phyloP scores from a whole-genome alignment of 2,797 vertebrate genomes.

The Pangasius sanitwongsei region DNA sequence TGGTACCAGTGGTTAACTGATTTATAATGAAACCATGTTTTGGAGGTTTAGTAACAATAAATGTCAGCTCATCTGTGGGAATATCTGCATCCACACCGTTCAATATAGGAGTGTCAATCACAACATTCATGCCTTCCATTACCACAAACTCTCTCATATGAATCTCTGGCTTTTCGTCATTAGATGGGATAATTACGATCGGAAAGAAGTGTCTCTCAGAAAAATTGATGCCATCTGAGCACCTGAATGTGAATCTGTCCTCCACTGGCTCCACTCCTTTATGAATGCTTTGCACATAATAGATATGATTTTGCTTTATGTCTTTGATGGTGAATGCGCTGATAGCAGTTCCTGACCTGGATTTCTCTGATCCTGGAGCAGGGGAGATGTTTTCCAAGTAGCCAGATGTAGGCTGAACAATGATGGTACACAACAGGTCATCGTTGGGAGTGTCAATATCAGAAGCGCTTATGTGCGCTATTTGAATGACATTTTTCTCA shows the following conservation, averaged over 20 bases:
- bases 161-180: conserved; percentile 93
- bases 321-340: conserved; percentile 96
- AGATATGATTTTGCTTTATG: conserved; percentile 86
- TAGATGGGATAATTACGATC: conserved; percentile 84
- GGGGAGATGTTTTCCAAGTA: conserved; percentile 96
- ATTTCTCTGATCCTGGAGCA: conserved; percentile 94
- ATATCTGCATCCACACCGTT: conserved; percentile 88
- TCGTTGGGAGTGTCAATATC: conserved; percentile 87
- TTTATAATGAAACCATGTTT: conserved; percentile 88
- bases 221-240: conserved; percentile 95
- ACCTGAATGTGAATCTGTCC: conserved; percentile 91
- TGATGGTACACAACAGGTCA: conserved; percentile 91
- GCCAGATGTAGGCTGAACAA: conserved; percentile 88
- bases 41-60: conserved; percentile 83
- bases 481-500: conserved; percentile 81
- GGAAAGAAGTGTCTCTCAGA: conserved; percentile 90
- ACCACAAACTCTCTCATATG: conserved; percentile 94
- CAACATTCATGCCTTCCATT: conserved; percentile 97
- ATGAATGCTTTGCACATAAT: conserved; percentile 96
- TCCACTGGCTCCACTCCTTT: conserved; percentile 90
- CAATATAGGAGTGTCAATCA: conserved; percentile 91
- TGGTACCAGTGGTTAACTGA: conserved; percentile 85
- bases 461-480: conserved; percentile 80
- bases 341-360: conserved; percentile 87
- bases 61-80: conserved; percentile 82